Percentiles rank a stretch among this genome's conserved stretches.
Evolutionary conservation across 2,888 invertebrate species (phyloP).

Genomic region (Agonopterix arenella): DNA sequence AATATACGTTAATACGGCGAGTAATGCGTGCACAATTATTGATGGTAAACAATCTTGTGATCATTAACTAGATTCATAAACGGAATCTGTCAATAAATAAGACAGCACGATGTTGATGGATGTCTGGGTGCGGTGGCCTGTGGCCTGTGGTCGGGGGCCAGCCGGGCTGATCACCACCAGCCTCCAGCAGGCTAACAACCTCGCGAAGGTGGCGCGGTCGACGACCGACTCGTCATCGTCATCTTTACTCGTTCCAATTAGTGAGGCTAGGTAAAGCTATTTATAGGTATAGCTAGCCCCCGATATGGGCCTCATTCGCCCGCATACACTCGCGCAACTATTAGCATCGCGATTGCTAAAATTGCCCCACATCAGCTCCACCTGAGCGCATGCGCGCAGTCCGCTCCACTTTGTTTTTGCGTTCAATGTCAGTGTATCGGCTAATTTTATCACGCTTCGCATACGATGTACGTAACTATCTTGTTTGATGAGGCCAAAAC

Average conservation of each 20-base stretch:
- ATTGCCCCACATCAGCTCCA: slow-evolving; percentile 41
- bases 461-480: slow-evolving; percentile 57
- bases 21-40: no score
- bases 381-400: slow-evolving; percentile 55
- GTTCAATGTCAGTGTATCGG: slow-evolving; percentile 74
- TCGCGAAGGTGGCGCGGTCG: slow-evolving; percentile 48
- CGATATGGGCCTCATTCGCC: slow-evolving; percentile 41
- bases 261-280: slow-evolving; percentile 29
- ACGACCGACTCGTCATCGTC: slow-evolving; percentile 53
- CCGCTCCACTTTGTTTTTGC: slow-evolving; percentile 69
- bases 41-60: no score
- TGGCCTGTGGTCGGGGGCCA: neutral
- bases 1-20: no score
- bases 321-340: slow-evolving; percentile 30
- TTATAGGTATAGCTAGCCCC: slow-evolving; percentile 25
- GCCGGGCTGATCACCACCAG: neutral
- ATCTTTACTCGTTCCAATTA: slow-evolving; percentile 47
- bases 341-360: slow-evolving; percentile 47
- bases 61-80: neutral
- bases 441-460: slow-evolving; percentile 72
- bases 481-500: slow-evolving; percentile 63
- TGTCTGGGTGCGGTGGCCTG: neutral
- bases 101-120: slow-evolving; percentile 1
- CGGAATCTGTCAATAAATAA: slow-evolving; percentile 5
- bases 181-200: slow-evolving; percentile 39